These are phyloP conservation scores for Paradisaea rubra DNA, from an alignment of 2,113 vertebrate genomes.

Conservation along the genomic window DNA sequence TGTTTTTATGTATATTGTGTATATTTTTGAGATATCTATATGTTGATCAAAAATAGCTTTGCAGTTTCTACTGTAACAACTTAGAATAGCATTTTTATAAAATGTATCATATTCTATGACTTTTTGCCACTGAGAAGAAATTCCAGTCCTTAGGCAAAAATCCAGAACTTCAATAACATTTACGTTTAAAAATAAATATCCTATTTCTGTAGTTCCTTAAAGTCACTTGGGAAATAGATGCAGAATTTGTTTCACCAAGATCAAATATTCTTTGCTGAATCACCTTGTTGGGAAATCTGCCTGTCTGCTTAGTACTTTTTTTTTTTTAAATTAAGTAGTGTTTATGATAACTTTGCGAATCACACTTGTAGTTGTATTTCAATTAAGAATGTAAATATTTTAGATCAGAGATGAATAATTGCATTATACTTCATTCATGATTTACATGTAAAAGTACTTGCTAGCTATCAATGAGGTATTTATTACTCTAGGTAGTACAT, in stretches of 20 bases:
- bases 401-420: background rate
- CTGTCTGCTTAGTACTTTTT: background rate
- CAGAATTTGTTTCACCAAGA: background rate
- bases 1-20: background rate
- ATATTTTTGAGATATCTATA: background rate
- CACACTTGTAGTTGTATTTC: background rate
- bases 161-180: background rate
- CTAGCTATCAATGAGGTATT: background rate
- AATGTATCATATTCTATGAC: background rate
- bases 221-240: background rate
- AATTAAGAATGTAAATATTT: conserved; percentile 18
- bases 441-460: background rate
- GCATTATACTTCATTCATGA: background rate
- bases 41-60: background rate
- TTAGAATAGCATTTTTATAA: background rate
- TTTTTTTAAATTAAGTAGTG: background rate
- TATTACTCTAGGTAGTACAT: background rate
- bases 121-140: background rate
- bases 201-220: background rate
- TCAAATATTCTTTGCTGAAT: background rate
- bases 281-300: background rate
- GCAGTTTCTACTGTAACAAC: background rate
- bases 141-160: background rate
- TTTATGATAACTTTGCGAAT: background rate
- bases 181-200: background rate